phyloP scores from a whole-genome alignment of 64 coral and sea anemone species.

The Porites australiensis region DNA sequence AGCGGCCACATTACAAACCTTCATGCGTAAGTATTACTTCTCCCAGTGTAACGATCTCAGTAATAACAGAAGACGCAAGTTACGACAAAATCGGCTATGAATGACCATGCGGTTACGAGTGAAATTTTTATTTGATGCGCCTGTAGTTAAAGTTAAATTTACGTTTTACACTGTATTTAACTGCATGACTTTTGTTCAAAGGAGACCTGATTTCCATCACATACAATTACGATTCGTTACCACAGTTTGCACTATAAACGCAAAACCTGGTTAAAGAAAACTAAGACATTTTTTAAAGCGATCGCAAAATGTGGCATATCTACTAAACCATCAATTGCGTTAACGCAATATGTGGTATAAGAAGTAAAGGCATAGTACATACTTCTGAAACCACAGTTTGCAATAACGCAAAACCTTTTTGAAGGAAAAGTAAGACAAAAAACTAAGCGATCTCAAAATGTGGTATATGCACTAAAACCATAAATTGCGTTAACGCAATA shows the following conservation, averaged over 20 bases:
- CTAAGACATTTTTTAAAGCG: neutral
- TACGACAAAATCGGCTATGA: neutral
- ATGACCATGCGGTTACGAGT: neutral
- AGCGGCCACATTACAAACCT: constrained; percentile 7
- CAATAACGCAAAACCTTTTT: no score
- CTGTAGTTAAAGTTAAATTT: no score
- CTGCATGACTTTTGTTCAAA: neutral
- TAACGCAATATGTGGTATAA: neutral
- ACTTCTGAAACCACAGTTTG: neutral
- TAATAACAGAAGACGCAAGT: neutral
- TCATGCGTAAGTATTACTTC: constrained; percentile 18
- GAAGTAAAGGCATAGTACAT: neutral
- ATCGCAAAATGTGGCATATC: no score
- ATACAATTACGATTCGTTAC: neutral
- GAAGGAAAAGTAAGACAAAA: no score
- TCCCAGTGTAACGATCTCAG: neutral
- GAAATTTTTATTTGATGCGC: neutral
- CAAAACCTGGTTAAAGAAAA: constrained; percentile 1
- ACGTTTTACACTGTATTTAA: neutral
- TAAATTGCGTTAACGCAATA: neutral
- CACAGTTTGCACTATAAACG: constrained; percentile 1
- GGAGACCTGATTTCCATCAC: neutral
- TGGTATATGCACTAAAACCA: no score
- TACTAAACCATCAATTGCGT: neutral
- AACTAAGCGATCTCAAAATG: no score